Evolutionary conservation across 2,113 vertebrate species (phyloP), one percentile per base, ranked within the genome.

Genomic region (Lontra canadensis): DNA sequence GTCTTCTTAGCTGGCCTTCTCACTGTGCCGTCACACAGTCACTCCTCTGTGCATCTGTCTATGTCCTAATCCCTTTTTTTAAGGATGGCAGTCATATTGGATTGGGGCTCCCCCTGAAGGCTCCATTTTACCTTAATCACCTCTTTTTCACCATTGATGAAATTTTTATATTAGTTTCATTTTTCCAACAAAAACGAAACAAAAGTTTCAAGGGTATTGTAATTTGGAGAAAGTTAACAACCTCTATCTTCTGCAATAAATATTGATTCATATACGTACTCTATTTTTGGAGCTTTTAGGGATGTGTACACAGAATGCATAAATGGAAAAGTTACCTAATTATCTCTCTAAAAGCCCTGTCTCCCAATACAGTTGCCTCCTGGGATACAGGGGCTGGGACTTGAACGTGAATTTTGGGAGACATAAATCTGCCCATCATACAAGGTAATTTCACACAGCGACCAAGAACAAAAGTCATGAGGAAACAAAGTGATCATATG

Each of bases 151-250:
- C 6, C 39, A 79, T 4, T 12, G 13, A 81, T 52, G 47, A 88
- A 39, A 52, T 17, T 63, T 95, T 76, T 39, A 76, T 55, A 79
- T 25, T 52, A 90, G 59, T 69, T n/a, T 57, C 47, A 17, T 83
- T 85, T 94, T 90, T 42, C 63, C 47, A 84, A 88, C 8, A 63
- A 88, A 97, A 88, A 78, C 47, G 95, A 90, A 87, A 71, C 26
- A 3, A 93, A 93, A 36, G 42, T 88, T 95, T 65, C 17, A 73
- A 92, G 21, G 13, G 1, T 93, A 85, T 83, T 11, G n/a, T 82
- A 78, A 85, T 80, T 83, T 23, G 81, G 14, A 82, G 63, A 90
- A 96, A 59, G 12, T 73, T 47, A 78, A 67, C 18, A 90, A 80
- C 57, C 74, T 87, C 7, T 23, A 26, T 55, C 25, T 91, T 89